Conservation (phyloP, 2,797 vertebrate species). For the Anableps anableps region DNA sequence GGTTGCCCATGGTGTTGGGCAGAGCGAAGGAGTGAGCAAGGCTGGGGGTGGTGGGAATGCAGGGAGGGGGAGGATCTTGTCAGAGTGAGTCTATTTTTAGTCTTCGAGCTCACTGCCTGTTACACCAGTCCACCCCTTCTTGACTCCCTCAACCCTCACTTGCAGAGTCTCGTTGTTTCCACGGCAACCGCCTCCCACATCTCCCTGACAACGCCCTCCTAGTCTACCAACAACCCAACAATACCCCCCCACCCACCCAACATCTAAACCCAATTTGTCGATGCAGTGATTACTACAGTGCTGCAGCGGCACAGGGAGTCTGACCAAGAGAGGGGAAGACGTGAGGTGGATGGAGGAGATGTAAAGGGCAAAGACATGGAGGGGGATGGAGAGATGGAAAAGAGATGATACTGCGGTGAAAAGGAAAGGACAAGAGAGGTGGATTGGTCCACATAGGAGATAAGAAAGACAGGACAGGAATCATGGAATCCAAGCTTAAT, state of each 20-base stretch:
- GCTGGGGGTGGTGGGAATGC: conserved; percentile 12
- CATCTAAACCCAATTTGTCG: conserved; percentile 38
- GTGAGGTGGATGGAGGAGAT: conserved; percentile 50
- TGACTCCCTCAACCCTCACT: conserved; percentile 58
- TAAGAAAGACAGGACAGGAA: conserved; percentile 15
- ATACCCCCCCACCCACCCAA: neutral
- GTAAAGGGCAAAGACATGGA: conserved; percentile 45
- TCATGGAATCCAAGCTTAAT: conserved; percentile 8
- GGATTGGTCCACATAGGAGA: conserved; percentile 6
- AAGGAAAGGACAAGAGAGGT: conserved; percentile 11
- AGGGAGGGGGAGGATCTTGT: conserved; percentile 63
- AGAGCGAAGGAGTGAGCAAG: conserved; percentile 23
- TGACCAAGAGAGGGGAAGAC: conserved; percentile 35
- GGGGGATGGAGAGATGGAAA: conserved; percentile 5
- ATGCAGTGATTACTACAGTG: conserved; percentile 73
- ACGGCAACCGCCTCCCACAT: conserved; percentile 84
- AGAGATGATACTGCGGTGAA: neutral
- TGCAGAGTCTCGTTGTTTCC: conserved; percentile 80
- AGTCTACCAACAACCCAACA: conserved; percentile 30
- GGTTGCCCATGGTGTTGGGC: conserved; percentile 42
- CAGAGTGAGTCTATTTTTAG: conserved; percentile 78
- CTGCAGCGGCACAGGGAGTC: conserved; percentile 55
- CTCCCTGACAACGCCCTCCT: conserved; percentile 81
- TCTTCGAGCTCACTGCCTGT: conserved; percentile 70
- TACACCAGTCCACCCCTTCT: conserved; percentile 75